These are phyloP conservation scores for Scytalopus superciliaris DNA, from an alignment of 2,113 vertebrate species.

Conservation along the genomic window DNA sequence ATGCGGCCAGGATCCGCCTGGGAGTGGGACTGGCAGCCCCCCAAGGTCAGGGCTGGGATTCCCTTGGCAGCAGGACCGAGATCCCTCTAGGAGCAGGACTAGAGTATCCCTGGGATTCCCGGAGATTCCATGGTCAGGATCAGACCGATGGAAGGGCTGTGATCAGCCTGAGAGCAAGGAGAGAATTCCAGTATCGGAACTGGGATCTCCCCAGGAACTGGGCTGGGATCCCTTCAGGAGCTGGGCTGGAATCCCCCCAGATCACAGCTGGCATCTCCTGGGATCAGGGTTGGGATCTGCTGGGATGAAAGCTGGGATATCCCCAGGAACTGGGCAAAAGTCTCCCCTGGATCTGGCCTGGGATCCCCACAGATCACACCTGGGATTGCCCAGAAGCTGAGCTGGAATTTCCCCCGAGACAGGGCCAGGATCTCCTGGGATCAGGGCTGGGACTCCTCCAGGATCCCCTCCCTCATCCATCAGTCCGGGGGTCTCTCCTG, in stretches of 20 bases:
- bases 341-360: fast-evolving
- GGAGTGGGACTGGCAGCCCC: background rate
- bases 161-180: background rate
- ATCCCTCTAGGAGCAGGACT: background rate
- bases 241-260: background rate
- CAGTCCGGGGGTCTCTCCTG: background rate
- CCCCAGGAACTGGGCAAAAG: background rate
- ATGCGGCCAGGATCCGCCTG: fast-evolving
- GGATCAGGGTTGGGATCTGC: too few species aligned
- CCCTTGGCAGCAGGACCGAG: too few species aligned
- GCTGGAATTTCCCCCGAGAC: background rate
- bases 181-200: too few species aligned
- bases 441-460: background rate
- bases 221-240: fast-evolving
- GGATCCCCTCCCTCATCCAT: too few species aligned
- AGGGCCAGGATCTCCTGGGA: too few species aligned
- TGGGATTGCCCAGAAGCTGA: background rate
- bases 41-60: background rate
- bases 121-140: background rate
- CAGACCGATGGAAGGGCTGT: background rate
- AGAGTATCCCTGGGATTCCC: background rate
- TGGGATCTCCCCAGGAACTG: fast-evolving
- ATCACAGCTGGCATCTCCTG: background rate
- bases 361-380: too few species aligned
- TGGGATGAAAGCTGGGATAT: too few species aligned